A percentile compares a stretch with the other conserved stretches of the same genome.
phyloP scores from a whole-genome alignment of 2,888 invertebrate genomes.

The Agrotis puta region DNA sequence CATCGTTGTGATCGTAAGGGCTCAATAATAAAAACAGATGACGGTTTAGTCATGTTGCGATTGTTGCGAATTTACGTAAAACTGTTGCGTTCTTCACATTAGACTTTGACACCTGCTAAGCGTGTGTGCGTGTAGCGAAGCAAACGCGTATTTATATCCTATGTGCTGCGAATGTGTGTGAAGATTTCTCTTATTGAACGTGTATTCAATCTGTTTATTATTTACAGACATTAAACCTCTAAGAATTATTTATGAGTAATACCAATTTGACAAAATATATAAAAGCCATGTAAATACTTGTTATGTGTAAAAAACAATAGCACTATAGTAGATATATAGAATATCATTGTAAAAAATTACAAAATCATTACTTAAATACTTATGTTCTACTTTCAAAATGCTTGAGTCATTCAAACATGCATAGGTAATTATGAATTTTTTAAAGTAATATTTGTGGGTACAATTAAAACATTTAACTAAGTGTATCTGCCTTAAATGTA shows the following conservation, averaged over 20 bases:
- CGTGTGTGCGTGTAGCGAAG: slow-evolving; percentile 77
- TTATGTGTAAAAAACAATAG: too few relatives aligned
- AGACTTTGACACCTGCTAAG: slow-evolving; percentile 87
- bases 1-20: not conserved
- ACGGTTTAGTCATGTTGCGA: slow-evolving; percentile 36
- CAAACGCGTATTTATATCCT: slow-evolving; percentile 75
- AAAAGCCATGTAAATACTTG: too few relatives aligned
- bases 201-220: slow-evolving; percentile 27
- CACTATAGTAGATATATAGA: too few relatives aligned
- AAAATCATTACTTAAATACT: not conserved
- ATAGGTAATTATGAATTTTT: not conserved
- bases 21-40: not conserved
- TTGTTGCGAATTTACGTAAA: slow-evolving; percentile 69
- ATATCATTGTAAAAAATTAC: not conserved
- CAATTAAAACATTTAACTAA: not conserved
- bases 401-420: slow-evolving; percentile 2
- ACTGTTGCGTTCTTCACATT: slow-evolving; percentile 74
- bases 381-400: not conserved
- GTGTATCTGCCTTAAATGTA: too few relatives aligned
- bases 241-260: not conserved
- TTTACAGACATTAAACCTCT: slow-evolving; percentile 1
- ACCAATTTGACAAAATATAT: not conserved
- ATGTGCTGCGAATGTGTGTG: slow-evolving; percentile 70
- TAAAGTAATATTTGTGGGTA: not conserved
- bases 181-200: slow-evolving; percentile 68